These are phyloP conservation scores for Noctua pronuba DNA, from an alignment of 2,888 invertebrate genomes.

Conservation along the genomic window DNA sequence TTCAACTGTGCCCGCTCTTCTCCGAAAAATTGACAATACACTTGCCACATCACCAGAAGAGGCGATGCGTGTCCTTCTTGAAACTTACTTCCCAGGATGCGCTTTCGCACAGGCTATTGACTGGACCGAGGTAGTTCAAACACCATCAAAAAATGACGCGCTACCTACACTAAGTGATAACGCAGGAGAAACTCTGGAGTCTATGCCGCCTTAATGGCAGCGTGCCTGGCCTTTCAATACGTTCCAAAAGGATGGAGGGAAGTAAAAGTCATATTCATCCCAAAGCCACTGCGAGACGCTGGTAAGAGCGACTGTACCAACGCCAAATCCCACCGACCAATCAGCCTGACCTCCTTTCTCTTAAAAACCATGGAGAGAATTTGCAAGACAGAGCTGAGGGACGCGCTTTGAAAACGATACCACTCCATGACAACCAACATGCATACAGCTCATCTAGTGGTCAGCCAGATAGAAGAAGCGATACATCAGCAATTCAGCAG, in stretches of 20 bases:
- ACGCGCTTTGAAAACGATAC: neutral
- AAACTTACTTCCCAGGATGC: neutral
- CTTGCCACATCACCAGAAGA: neutral
- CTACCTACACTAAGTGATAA: neutral
- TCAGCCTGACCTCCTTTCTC: neutral
- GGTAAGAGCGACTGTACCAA: neutral
- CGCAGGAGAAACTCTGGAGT: neutral
- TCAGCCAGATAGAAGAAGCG: no score
- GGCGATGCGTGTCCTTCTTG: neutral
- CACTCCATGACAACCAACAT: neutral
- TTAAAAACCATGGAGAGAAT: neutral
- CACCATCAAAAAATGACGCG: neutral
- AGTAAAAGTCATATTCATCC: neutral
- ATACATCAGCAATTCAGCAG: no score
- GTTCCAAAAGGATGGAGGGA: neutral
- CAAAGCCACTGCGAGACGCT: no score
- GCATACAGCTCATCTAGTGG: neutral
- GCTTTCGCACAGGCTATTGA: no score
- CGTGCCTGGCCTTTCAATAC: neutral
- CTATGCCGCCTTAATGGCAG: neutral
- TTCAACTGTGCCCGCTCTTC: neutral
- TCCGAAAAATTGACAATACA: neutral
- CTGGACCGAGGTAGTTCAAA: neutral
- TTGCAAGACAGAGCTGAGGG: neutral
- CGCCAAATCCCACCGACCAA: neutral